Percentiles rank a stretch among this genome's conserved stretches.
Conservation (phyloP, 2,888 invertebrate species). For the Pterostichus madidus region DNA sequence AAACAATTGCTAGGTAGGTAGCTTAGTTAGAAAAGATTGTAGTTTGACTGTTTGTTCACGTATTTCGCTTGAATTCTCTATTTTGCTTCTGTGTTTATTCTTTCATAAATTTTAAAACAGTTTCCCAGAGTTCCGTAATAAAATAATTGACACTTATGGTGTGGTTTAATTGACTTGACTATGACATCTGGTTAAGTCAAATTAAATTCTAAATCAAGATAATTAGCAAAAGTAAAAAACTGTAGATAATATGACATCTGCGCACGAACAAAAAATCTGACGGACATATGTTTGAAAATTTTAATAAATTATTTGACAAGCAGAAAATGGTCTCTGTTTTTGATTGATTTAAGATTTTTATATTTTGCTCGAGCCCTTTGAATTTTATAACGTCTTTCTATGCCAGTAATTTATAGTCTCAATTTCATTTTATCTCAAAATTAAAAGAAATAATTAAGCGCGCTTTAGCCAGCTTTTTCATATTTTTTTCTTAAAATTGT, state of each 20-base stretch:
- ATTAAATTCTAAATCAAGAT: slow-evolving; percentile 32
- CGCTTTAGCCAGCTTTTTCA: too few relatives aligned
- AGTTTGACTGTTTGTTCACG: not conserved
- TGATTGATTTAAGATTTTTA: too few relatives aligned
- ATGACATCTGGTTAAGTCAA: slow-evolving; percentile 31
- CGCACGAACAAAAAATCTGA: slow-evolving; percentile 1
- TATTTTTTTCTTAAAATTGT: too few relatives aligned
- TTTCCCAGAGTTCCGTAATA: slow-evolving; percentile 15
- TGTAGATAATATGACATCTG: slow-evolving; percentile 21
- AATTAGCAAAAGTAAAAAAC: slow-evolving; percentile 29
- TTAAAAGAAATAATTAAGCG: too few relatives aligned
- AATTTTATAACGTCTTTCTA: too few relatives aligned
- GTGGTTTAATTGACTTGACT: slow-evolving; percentile 17
- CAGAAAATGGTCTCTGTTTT: too few relatives aligned
- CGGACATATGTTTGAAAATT: not conserved
- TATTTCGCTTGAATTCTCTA: slow-evolving; percentile 17
- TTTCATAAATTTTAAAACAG: slow-evolving; percentile 15
- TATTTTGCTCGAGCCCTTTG: too few relatives aligned
- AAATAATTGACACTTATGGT: not conserved
- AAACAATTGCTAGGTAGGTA: slow-evolving; percentile 28
- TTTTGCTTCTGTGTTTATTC: slow-evolving; percentile 18
- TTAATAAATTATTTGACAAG: too few relatives aligned
- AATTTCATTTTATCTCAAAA: too few relatives aligned
- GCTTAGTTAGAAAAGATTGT: not conserved
- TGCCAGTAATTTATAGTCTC: too few relatives aligned